These are phyloP conservation scores for Potamilus streckersoni DNA, from an alignment of 1,140 invertebrate species.

Conservation along the genomic window DNA sequence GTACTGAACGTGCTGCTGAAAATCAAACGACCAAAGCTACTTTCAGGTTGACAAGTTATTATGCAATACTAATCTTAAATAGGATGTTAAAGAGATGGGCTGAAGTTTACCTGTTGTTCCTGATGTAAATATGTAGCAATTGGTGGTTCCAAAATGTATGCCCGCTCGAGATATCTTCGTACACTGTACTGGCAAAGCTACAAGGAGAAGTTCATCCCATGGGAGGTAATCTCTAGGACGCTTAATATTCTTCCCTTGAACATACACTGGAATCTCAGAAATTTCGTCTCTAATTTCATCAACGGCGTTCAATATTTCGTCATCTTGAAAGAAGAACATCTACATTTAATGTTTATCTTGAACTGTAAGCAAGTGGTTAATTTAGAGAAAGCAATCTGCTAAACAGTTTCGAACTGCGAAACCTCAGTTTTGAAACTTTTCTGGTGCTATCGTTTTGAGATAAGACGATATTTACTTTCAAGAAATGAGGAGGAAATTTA, in stretches of 20 bases:
- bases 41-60: too few species aligned
- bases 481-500: too few species aligned
- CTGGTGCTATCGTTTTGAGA: too few species aligned
- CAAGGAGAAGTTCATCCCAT: slow-evolving; percentile 39
- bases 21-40: too few species aligned
- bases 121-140: slow-evolving; percentile 52
- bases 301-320: slow-evolving; percentile 40
- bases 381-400: too few species aligned
- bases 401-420: too few species aligned
- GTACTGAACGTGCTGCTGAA: slow-evolving; percentile 1
- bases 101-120: slow-evolving; percentile 47
- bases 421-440: too few species aligned
- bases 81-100: too few species aligned
- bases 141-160: slow-evolving; percentile 17
- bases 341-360: too few species aligned
- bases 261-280: slow-evolving; percentile 37
- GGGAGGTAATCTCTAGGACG: slow-evolving; percentile 24
- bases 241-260: slow-evolving; percentile 27
- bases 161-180: slow-evolving; percentile 18
- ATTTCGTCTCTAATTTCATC: slow-evolving; percentile 38
- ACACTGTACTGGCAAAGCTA: slow-evolving; percentile 22
- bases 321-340: slow-evolving; percentile 29
- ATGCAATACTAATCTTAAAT: too few species aligned
- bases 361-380: too few species aligned
- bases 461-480: too few species aligned